Base-by-base conservation (phyloP, 2,888 invertebrate species). In the Metopia argyrocephala region DNA sequence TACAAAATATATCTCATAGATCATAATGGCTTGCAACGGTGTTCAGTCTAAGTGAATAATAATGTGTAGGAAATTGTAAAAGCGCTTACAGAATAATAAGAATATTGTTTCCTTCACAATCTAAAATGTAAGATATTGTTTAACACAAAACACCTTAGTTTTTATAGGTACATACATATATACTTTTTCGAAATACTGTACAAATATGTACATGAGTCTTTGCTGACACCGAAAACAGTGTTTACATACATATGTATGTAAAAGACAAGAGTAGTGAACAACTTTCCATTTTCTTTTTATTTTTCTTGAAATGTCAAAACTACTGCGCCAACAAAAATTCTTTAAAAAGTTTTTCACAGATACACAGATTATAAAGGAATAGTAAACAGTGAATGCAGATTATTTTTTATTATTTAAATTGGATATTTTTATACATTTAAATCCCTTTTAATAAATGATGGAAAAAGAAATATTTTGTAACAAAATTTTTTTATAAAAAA, bases 261-360 rank as follows among this genome's bases (percentile, higher is more conserved):
- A 61, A 61, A 75, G 23, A 46, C 45, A 54, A 57, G 27, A 12
- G 18, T 23, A 56, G 25, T 50, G 15, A 38, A 38, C 9, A 38
- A 38, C 38, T 38, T 38, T 38, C 38, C 38, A 15, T 38, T 59
- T 31, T 57, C 56, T 27, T 6, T 52, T 18, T 57, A 20, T 25
- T 27, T 73, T 62, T 46, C 7, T 54, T 23, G 5, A 48, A 73
- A 73, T 62, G 28, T 15, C 62, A 66, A 74, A 57, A n/a, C 38
- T 50, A 50, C 38, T 50, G 23, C 25, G 48, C 50, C 28, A 74
- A 74, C 3, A 70, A 66, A 45, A 23, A 38, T 38, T 38, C 38
- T 38, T 9, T 38, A 38, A 38, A 12, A 38, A 9, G 3, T 6
- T 38, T 15, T 15, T 12, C 38, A 38, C 15, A 38, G 38, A 15